Evolutionary conservation across 1,140 invertebrate species (phyloP).

Genomic region (Procambarus virginalis): DNA sequence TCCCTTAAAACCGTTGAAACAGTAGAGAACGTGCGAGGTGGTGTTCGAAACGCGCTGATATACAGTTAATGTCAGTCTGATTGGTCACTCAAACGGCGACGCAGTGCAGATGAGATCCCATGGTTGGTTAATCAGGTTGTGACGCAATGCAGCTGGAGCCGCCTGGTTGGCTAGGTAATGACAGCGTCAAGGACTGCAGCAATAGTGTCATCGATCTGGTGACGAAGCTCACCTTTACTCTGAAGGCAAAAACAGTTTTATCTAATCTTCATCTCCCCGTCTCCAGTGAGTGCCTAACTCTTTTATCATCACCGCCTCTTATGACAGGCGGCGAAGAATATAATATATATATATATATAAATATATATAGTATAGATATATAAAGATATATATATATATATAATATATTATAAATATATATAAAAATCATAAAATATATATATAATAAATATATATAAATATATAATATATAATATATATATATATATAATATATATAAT

Average conservation of each 20-base stretch:
- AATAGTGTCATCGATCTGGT: constrained; percentile 1
- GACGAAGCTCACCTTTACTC: background rate
- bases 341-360: too few relatives aligned
- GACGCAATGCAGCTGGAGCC: background rate
- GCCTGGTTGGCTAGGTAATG: background rate
- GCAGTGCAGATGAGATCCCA: background rate
- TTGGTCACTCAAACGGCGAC: background rate
- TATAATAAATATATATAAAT: too few relatives aligned
- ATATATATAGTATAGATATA: too few relatives aligned
- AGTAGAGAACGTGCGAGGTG: too few relatives aligned
- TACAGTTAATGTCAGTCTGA: background rate
- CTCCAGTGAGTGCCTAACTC: background rate
- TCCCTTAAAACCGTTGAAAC: too few relatives aligned
- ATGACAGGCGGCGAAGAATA: too few relatives aligned
- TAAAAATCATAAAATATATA: too few relatives aligned
- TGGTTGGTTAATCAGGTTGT: background rate
- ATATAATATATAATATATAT: too few relatives aligned
- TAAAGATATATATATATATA: too few relatives aligned
- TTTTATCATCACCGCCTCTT: background rate
- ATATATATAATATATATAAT: too few relatives aligned
- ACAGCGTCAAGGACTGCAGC: constrained; percentile 1
- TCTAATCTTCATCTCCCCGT: background rate
- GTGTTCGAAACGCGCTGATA: too few relatives aligned
- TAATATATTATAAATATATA: too few relatives aligned
- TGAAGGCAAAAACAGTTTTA: background rate